Evolutionary conservation across 2,113 vertebrate species (phyloP).

Genomic region (Pantherophis guttatus): DNA sequence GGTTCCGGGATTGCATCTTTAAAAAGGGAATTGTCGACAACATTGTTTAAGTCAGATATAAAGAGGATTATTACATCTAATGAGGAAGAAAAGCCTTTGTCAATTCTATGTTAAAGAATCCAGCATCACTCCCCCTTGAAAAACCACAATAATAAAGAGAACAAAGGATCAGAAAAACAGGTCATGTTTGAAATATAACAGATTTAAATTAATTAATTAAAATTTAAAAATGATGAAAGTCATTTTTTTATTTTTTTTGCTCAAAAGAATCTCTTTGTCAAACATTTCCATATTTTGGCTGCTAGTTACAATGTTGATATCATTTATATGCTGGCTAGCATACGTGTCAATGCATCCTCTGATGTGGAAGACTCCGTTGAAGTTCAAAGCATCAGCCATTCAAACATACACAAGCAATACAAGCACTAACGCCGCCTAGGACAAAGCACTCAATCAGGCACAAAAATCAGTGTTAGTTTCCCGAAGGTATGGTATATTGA

Average conservation of each 20-base stretch:
- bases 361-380: constrained; percentile 46
- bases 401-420: constrained; percentile 26
- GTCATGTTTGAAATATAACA: background rate
- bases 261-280: constrained; percentile 44
- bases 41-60: background rate
- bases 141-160: constrained; percentile 32
- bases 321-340: constrained; percentile 50
- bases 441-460: constrained; percentile 44
- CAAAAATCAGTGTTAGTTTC: constrained; percentile 26
- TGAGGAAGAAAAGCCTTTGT: constrained; percentile 17
- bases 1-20: background rate
- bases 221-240: background rate
- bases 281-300: constrained; percentile 38
- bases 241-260: constrained; percentile 19
- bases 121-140: constrained; percentile 13
- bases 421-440: constrained; percentile 31
- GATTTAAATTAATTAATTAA: background rate
- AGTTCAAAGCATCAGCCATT: constrained; percentile 43
- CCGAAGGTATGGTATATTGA: background rate
- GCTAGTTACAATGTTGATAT: constrained; percentile 10
- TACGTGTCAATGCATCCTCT: constrained; percentile 45
- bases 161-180: constrained; percentile 41
- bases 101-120: constrained; percentile 16
- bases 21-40: background rate
- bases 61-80: constrained; percentile 25